Conservation (phyloP, 2,797 vertebrate genomes). For the Menidia menidia region DNA sequence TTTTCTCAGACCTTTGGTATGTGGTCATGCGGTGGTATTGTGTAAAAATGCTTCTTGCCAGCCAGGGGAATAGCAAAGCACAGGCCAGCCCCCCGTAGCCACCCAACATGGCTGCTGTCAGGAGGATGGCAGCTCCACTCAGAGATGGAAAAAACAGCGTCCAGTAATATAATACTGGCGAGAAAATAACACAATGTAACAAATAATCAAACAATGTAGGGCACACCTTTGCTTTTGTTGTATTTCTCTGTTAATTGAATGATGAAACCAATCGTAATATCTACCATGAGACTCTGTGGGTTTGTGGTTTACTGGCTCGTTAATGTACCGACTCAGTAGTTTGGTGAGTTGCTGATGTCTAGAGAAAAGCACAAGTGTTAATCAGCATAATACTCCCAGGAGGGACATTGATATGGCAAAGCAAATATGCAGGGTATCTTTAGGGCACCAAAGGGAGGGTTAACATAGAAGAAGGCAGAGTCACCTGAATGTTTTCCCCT, state of each 20-base stretch:
- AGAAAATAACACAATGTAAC: background rate
- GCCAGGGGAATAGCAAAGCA: slow-evolving; percentile 80
- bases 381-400: slow-evolving; percentile 46
- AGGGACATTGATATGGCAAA: slow-evolving; percentile 35
- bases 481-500: slow-evolving; percentile 84
- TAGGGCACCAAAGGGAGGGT: slow-evolving; percentile 1
- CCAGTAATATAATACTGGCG: slow-evolving; percentile 84
- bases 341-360: slow-evolving; percentile 85
- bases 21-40: slow-evolving; percentile 85
- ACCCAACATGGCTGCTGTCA: slow-evolving; percentile 79
- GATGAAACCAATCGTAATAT: slow-evolving; percentile 17
- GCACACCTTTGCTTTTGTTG: background rate
- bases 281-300: slow-evolving; percentile 81
- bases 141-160: slow-evolving; percentile 80
- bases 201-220: background rate
- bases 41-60: slow-evolving; percentile 83
- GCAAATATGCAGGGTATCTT: slow-evolving; percentile 20
- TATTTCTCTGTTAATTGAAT: slow-evolving; percentile 3
- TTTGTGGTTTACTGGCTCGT: slow-evolving; percentile 75
- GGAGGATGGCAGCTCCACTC: slow-evolving; percentile 77
- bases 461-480: slow-evolving; percentile 19
- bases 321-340: slow-evolving; percentile 77
- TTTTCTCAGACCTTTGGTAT: slow-evolving; percentile 81
- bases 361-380: slow-evolving; percentile 54
- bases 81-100: slow-evolving; percentile 80